Conservation (phyloP, 2,113 vertebrate species). For the Ageneiosus marmoratus region DNA sequence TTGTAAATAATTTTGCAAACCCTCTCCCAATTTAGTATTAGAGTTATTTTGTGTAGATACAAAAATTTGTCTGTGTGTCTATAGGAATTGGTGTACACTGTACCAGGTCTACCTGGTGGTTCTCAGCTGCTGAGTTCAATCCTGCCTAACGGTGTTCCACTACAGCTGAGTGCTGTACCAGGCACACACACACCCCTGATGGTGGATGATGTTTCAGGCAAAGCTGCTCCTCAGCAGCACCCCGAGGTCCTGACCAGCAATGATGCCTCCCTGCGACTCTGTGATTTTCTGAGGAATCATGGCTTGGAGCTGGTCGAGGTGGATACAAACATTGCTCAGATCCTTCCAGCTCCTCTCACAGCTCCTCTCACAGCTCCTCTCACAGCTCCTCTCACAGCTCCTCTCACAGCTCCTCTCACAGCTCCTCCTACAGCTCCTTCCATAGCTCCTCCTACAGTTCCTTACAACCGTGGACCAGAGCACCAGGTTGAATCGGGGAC, state of each 20-base stretch:
- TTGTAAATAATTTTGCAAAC: too few relatives aligned
- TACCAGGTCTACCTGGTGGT: conserved; percentile 3
- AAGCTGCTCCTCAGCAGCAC: conserved; percentile 3
- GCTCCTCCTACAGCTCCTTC: too few relatives aligned
- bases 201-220: neutral
- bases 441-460: too few relatives aligned
- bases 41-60: neutral
- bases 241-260: conserved; percentile 1
- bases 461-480: neutral
- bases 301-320: conserved; percentile 44
- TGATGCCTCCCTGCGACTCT: neutral
- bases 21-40: too few relatives aligned
- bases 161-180: neutral
- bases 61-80: neutral
- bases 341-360: neutral
- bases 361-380: neutral
- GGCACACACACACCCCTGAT: conserved; percentile 8
- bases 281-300: conserved; percentile 21
- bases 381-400: too few relatives aligned
- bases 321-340: conserved; percentile 30
- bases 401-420: too few relatives aligned
- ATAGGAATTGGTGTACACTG: conserved; percentile 35
- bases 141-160: neutral
- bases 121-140: conserved; percentile 30
- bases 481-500: neutral